Conservation (phyloP, 2,888 invertebrate genomes). For the Deladenus siricidicola region DNA sequence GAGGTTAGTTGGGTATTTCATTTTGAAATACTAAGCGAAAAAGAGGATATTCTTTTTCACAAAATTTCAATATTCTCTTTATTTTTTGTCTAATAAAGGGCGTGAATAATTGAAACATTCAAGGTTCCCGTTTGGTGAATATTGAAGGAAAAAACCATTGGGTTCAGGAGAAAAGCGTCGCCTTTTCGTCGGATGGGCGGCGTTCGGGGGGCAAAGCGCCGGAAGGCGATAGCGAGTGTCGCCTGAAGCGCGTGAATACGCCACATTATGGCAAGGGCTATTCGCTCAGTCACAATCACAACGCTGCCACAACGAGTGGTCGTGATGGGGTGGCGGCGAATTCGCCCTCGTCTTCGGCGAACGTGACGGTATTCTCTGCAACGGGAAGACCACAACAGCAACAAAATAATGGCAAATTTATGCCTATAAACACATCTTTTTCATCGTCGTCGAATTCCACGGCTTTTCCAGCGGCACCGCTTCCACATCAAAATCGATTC, state of each 20-base stretch:
- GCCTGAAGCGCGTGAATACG: constrained; percentile 81
- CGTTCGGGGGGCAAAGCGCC: not conserved
- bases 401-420: not conserved
- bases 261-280: constrained; percentile 82
- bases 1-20: too few relatives aligned
- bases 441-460: not conserved
- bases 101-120: too few relatives aligned
- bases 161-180: not conserved
- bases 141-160: too few relatives aligned
- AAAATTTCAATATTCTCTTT: too few relatives aligned
- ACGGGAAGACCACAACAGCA: not conserved
- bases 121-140: too few relatives aligned
- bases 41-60: too few relatives aligned
- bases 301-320: not conserved
- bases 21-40: too few relatives aligned
- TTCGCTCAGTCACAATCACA: not conserved
- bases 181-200: not conserved
- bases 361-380: not conserved
- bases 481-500: not conserved
- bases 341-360: not conserved
- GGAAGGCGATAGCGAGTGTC: constrained; percentile 22
- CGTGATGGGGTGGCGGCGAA: too few relatives aligned
- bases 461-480: not conserved
- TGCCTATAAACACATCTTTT: too few relatives aligned
- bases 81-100: too few relatives aligned